phyloP scores from a whole-genome alignment of 2,797 vertebrate genomes.

The Lagorchestes hirsutus region DNA sequence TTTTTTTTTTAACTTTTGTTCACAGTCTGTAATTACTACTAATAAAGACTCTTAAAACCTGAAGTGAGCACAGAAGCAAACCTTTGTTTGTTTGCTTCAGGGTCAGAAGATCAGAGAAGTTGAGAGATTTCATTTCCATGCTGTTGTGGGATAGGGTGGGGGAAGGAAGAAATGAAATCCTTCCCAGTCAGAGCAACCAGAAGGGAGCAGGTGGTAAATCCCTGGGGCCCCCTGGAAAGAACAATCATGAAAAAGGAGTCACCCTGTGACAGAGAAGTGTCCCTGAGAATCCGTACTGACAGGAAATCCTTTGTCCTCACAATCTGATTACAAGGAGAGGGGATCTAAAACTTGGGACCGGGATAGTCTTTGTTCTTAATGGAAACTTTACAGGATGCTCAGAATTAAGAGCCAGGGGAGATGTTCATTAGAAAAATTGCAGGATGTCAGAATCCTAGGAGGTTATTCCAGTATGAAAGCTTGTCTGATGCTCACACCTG shows the following conservation, averaged over 20 bases:
- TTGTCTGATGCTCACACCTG: neutral
- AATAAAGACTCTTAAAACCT: neutral
- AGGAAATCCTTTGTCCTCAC: neutral
- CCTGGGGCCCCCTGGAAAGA: too few species aligned
- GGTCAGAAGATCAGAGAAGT: neutral
- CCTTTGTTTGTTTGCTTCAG: neutral
- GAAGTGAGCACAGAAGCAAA: neutral
- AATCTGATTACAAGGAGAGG: neutral
- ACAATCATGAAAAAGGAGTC: too few species aligned
- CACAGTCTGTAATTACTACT: neutral
- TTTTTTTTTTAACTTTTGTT: neutral
- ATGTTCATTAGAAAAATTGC: neutral
- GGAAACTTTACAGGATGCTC: neutral
- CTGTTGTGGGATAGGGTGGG: too few species aligned
- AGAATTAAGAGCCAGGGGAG: neutral
- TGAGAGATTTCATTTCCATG: too few species aligned
- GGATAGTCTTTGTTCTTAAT: neutral
- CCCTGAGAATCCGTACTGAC: neutral
- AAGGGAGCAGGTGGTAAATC: too few species aligned
- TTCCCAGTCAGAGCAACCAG: too few species aligned
- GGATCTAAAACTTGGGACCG: neutral
- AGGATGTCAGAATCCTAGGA: slow-evolving; percentile 1
- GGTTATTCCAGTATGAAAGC: neutral
- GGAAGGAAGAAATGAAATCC: too few species aligned
- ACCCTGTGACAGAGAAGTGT: neutral